Conservation (phyloP, 2,888 invertebrate genomes). For the Aphelenchoides bicaudatus region DNA sequence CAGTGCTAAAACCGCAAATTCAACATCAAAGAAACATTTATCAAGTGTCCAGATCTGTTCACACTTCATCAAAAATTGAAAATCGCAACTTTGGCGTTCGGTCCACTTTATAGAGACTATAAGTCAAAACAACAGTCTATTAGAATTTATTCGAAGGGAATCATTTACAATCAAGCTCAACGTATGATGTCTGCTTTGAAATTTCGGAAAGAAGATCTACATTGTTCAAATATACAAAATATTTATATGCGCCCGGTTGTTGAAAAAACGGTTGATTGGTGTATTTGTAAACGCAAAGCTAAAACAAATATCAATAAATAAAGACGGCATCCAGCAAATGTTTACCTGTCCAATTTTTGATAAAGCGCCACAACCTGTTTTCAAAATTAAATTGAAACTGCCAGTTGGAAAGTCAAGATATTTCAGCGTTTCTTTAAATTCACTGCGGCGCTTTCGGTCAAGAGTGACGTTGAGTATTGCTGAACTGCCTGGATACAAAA, state of each 20-base stretch:
- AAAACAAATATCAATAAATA: neutral
- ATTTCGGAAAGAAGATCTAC: neutral
- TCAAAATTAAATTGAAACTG: neutral
- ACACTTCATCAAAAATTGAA: no score
- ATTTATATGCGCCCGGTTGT: neutral
- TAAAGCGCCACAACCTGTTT: neutral
- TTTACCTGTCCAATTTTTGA: neutral
- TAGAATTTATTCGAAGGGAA: no score
- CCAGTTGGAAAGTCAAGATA: constrained; percentile 1
- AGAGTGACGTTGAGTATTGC: neutral
- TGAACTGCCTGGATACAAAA: neutral
- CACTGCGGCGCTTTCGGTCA: neutral
- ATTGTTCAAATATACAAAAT: neutral
- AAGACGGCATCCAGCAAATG: neutral
- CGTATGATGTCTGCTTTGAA: neutral
- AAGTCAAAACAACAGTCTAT: no score
- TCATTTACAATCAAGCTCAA: constrained; percentile 2
- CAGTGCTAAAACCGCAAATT: no score
- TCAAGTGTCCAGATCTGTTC: no score
- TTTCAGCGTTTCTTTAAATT: neutral
- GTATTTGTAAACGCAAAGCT: constrained; percentile 3
- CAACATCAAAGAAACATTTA: no score
- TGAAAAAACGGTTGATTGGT: neutral
- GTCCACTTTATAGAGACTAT: no score
- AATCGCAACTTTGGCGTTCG: no score